Conservation (phyloP, 1,140 invertebrate species). For the Sitophilus oryzae region DNA sequence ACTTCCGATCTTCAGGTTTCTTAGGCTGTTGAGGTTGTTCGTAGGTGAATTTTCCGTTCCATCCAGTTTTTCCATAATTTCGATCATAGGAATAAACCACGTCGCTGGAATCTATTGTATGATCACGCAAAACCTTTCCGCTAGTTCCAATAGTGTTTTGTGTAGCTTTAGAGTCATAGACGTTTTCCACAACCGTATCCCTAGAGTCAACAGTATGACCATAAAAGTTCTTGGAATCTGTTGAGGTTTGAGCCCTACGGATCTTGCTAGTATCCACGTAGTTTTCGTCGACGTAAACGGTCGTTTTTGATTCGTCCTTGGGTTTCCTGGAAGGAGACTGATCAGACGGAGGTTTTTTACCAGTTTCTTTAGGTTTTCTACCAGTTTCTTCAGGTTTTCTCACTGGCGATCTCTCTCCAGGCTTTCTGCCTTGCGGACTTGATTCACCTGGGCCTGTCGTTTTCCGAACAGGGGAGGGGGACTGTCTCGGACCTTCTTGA, state of each 20-base stretch:
- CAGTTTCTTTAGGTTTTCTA: not conserved
- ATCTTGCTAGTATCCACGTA: constrained; percentile 30
- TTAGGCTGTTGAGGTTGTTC: constrained; percentile 27
- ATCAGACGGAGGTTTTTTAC: not conserved
- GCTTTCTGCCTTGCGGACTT: constrained; percentile 8
- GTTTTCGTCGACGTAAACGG: constrained; percentile 29
- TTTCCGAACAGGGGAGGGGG: not conserved
- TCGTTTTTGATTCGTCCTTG: not conserved
- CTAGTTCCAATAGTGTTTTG: constrained; percentile 39
- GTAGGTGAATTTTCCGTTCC: constrained; percentile 40
- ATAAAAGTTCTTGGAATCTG: constrained; percentile 37
- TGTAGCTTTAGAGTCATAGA: constrained; percentile 36
- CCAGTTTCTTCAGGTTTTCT: constrained; percentile 6
- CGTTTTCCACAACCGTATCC: constrained; percentile 32
- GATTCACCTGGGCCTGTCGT: not conserved
- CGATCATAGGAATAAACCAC: constrained; percentile 39
- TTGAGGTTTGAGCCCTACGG: constrained; percentile 26
- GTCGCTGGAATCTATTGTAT: constrained; percentile 32
- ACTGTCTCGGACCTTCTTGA: constrained; percentile 9
- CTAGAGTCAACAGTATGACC: constrained; percentile 33
- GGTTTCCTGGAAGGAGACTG: constrained; percentile 2
- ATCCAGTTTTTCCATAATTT: constrained; percentile 39
- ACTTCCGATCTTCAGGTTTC: constrained; percentile 26
- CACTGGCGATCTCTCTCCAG: not conserved
- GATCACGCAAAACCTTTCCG: constrained; percentile 35